phyloP scores from a whole-genome alignment of 2,888 invertebrate species.

The Pollenia griseotomentosa region DNA sequence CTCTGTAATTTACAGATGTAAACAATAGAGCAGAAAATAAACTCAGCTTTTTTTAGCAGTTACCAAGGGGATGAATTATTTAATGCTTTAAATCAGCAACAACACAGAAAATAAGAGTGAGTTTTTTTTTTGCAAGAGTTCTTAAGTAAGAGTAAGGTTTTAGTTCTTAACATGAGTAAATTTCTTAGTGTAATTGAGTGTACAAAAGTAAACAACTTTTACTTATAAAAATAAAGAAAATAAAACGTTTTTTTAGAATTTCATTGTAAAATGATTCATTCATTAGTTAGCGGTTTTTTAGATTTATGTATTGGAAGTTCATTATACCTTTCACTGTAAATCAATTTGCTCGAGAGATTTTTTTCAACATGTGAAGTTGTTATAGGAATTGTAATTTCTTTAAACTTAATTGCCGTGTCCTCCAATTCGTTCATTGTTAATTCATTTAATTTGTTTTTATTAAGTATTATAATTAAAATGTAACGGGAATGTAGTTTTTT shows the following conservation, averaged over 20 bases:
- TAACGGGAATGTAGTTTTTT: conserved; percentile 34
- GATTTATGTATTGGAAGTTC: conserved; percentile 52
- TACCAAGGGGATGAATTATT: conserved; percentile 61
- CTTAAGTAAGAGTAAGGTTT: not conserved
- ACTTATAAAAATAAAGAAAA: conserved; percentile 55
- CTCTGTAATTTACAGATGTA: not conserved
- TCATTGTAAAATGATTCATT: conserved; percentile 56
- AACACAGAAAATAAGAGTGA: not conserved
- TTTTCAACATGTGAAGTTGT: conserved; percentile 37
- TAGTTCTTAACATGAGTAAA: conserved; percentile 9
- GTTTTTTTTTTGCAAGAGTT: conserved; percentile 20
- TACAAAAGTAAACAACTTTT: conserved; percentile 68
- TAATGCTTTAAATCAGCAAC: not conserved
- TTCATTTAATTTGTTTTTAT: conserved; percentile 1
- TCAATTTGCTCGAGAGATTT: conserved; percentile 4
- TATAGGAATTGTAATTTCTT: conserved; percentile 51
- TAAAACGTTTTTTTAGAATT: conserved; percentile 28
- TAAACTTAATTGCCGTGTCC: conserved; percentile 50
- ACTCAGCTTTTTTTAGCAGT: not conserved
- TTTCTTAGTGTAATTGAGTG: conserved; percentile 17
- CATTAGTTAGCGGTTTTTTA: conserved; percentile 34
- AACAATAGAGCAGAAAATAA: no score
- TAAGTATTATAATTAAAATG: conserved; percentile 16
- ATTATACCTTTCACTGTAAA: conserved; percentile 65
- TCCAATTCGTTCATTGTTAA: conserved; percentile 32